phyloP scores from a whole-genome alignment of 2,797 vertebrate species.

The Setipinna tenuifilis region DNA sequence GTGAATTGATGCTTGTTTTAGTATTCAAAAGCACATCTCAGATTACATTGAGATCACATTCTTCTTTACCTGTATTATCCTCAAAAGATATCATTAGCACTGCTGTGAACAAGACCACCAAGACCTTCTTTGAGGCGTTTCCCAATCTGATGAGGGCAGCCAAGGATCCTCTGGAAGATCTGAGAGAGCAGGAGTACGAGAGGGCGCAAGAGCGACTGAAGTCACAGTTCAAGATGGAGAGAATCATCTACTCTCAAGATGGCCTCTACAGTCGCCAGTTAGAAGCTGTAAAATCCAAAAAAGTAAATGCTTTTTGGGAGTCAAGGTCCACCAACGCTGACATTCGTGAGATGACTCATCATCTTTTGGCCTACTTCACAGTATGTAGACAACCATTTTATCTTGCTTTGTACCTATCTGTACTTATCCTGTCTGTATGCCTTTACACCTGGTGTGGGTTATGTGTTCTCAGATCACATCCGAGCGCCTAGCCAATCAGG shows the following conservation, averaged over 20 bases:
- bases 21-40: too few species aligned
- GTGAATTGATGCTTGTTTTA: too few species aligned
- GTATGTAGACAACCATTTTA: constrained; percentile 54
- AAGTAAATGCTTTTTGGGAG: too few species aligned
- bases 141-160: constrained; percentile 62
- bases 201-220: constrained; percentile 60
- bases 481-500: constrained; percentile 69
- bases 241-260: constrained; percentile 75
- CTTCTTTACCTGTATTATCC: constrained; percentile 8
- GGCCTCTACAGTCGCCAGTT: constrained; percentile 46
- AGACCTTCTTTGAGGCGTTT: constrained; percentile 65
- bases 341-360: constrained; percentile 62
- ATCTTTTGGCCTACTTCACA: constrained; percentile 65
- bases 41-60: too few species aligned
- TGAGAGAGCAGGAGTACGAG: constrained; percentile 54
- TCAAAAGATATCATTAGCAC: constrained; percentile 64
- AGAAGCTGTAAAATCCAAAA: background rate
- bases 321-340: background rate
- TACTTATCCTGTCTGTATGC: background rate
- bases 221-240: constrained; percentile 76
- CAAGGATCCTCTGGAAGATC: constrained; percentile 70
- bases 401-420: background rate
- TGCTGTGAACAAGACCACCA: constrained; percentile 50
- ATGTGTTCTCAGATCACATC: constrained; percentile 62
- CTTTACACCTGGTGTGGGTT: constrained; percentile 5